A percentile compares a stretch with the other conserved stretches of the same genome.
These are phyloP conservation scores for Eristalinus sepulchralis DNA, from an alignment of 2,888 invertebrate genomes.

Conservation along the genomic window DNA sequence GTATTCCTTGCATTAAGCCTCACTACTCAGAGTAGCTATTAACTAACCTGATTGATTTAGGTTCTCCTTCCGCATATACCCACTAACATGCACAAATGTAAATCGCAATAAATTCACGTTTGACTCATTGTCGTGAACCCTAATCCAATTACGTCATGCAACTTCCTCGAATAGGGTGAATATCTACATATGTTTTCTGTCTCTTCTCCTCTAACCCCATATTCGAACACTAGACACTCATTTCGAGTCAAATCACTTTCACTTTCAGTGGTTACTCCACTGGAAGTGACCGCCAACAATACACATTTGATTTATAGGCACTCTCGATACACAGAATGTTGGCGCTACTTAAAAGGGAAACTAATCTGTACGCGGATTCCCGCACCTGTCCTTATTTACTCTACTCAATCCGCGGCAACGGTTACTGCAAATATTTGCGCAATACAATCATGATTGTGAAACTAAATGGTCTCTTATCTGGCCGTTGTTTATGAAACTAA, in stretches of 20 bases:
- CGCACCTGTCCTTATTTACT: not conserved
- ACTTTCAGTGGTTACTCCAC: not conserved
- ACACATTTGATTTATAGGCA: not conserved
- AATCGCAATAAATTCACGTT: not conserved
- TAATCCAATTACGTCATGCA: not conserved
- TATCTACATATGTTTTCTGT: not conserved
- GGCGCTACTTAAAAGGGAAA: not conserved
- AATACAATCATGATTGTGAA: not conserved
- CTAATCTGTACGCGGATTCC: not conserved
- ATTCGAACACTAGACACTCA: not conserved
- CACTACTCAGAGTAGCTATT: too few species aligned
- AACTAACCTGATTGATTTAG: too few species aligned
- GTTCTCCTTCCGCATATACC: not conserved
- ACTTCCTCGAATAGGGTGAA: not conserved
- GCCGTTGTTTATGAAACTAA: not conserved
- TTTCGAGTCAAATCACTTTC: not conserved
- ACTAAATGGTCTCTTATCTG: not conserved
- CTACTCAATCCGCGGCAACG: not conserved
- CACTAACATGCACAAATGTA: not conserved
- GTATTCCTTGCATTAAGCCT: too few species aligned
- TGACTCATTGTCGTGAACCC: not conserved
- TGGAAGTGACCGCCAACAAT: not conserved
- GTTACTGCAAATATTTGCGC: not conserved
- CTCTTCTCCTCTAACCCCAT: not conserved
- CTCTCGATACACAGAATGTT: not conserved